Evolutionary conservation across 2,888 invertebrate genomes (phyloP).

Genomic region (Entomobrya proxima): DNA sequence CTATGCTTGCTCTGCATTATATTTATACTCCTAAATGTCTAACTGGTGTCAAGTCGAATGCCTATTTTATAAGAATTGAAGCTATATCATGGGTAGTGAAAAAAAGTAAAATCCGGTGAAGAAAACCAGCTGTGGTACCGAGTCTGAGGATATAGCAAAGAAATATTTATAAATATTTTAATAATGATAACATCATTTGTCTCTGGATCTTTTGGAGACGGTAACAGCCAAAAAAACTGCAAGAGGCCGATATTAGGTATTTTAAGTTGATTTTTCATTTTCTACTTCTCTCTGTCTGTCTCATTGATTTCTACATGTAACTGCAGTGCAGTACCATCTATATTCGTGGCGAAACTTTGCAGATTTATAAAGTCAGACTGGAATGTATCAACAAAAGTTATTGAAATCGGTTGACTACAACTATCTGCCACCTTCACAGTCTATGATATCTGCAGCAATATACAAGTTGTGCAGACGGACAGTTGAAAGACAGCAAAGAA

Average conservation of each 20-base stretch:
- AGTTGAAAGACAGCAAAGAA: conserved; percentile 42
- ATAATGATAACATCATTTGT: conserved; percentile 63
- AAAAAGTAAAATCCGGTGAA: too few relatives aligned
- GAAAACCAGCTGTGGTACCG: too few relatives aligned
- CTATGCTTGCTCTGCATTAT: too few relatives aligned
- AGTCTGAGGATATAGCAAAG: too few relatives aligned
- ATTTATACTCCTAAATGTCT: too few relatives aligned
- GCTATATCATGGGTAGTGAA: too few relatives aligned
- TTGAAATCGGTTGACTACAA: conserved; percentile 25
- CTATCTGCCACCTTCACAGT: neutral
- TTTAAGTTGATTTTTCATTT: conserved; percentile 38
- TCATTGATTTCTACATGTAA: neutral
- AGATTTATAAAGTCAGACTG: conserved; percentile 44
- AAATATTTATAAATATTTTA: conserved; percentile 2
- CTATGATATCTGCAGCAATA: neutral
- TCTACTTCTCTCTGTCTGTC: neutral
- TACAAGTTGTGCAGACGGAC: conserved; percentile 15
- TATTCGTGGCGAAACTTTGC: neutral
- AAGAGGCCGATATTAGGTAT: conserved; percentile 64
- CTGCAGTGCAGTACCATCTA: neutral
- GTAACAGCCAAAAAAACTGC: conserved; percentile 67
- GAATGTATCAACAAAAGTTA: conserved; percentile 55
- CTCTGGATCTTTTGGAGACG: conserved; percentile 52
- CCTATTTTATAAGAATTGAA: too few relatives aligned
- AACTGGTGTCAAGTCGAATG: too few relatives aligned